These are phyloP conservation scores for Epizoanthus ramosus DNA, from an alignment of 92 coral and sea anemone genomes.

Conservation along the genomic window DNA sequence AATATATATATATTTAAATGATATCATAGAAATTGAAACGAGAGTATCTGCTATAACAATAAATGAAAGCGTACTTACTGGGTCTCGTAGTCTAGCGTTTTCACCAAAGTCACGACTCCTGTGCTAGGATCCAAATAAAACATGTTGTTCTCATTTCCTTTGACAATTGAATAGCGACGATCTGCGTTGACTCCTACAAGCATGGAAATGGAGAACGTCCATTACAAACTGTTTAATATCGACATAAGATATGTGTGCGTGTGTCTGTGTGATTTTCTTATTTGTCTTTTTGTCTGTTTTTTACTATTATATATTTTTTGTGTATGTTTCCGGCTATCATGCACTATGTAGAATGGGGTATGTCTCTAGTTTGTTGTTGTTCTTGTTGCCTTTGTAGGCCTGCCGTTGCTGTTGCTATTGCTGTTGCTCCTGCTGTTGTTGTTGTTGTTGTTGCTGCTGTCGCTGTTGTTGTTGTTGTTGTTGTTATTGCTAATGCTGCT, in stretches of 20 bases:
- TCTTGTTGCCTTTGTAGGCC: too few relatives aligned
- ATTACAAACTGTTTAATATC: not conserved
- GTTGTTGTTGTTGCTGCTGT: too few relatives aligned
- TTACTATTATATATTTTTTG: too few relatives aligned
- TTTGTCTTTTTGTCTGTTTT: too few relatives aligned
- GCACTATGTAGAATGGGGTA: too few relatives aligned
- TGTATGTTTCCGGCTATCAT: too few relatives aligned
- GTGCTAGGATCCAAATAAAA: constrained; percentile 60
- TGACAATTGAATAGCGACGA: constrained; percentile 65
- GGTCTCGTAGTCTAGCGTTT: constrained; percentile 82
- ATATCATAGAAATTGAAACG: not conserved
- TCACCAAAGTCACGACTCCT: constrained; percentile 59
- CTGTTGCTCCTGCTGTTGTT: too few relatives aligned
- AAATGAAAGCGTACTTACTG: constrained; percentile 31
- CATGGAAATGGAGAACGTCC: not conserved
- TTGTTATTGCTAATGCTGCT: too few relatives aligned
- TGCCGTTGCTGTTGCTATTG: too few relatives aligned
- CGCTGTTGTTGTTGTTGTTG: too few relatives aligned
- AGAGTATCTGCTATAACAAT: not conserved
- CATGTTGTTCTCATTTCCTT: constrained; percentile 64
- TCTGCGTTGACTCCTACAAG: constrained; percentile 80
- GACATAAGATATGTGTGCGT: not conserved
- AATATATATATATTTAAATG: not conserved
- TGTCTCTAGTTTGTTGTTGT: too few relatives aligned
- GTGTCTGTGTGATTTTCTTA: too few relatives aligned